Evolutionary conservation across 2,113 vertebrate species (phyloP), one percentile per base, ranked within the genome.

Genomic region (Strix uralensis): DNA sequence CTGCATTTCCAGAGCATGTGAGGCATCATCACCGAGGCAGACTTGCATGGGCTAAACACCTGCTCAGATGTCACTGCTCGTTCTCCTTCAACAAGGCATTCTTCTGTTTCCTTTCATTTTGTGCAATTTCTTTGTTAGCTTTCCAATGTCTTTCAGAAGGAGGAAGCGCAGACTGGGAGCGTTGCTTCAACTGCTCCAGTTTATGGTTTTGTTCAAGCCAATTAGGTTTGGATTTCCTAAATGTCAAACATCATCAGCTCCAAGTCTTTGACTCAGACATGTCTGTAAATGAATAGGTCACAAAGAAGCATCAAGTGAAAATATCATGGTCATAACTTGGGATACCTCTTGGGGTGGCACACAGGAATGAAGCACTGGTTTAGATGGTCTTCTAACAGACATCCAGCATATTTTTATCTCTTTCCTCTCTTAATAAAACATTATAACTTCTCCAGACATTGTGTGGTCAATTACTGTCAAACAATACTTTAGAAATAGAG

Each of bases 1-100:
- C 11, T 2, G 1, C 36, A 17, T 59, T 49, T 69, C 20, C 42
- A 32, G 70, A 54, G 44, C 7, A 47, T 0, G 0, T 0, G 0
- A 73, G 47, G 36, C 26, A 26, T 30, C 27, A 15, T 5, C 10
- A 10, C 40, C 11, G 49, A 17, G 44, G 36, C 13, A 58, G 40
- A 59, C 9, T 14, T n/a, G 6, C 2, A 0, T 10, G 8, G 4
- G 8, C 66, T 38, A 46, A 81, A 54, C 16, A 29, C 4, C 9
- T 73, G 30, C 8, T 46, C 51, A 51, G 1, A 32, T 17, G 15
- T 36, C 3, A 3, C 40, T 2, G 2, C 7, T 49, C 14, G 1
- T 67, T 51, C 40, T 87, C 19, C 34, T 81, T 10, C 14, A 89
- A 2, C 1, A 0, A 67, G 6, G 15, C 10, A 5, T 32, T 12